Evolutionary conservation across 2,113 vertebrate genomes (phyloP).

Genomic region (Enhydra lutris): DNA sequence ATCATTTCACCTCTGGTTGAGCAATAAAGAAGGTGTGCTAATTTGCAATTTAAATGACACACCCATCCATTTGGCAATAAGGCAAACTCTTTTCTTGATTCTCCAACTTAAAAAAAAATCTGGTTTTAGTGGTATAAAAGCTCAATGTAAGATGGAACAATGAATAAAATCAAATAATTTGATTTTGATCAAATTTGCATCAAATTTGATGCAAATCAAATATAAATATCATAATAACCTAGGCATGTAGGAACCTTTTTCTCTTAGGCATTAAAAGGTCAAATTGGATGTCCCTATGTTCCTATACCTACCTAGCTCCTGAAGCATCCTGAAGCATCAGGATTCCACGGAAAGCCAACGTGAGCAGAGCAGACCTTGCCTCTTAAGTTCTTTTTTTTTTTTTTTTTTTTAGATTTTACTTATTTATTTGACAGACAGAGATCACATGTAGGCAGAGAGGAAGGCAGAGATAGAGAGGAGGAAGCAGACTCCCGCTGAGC

Average conservation of each 20-base stretch:
- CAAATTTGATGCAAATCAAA: slow-evolving; percentile 24
- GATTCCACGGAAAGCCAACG: neutral
- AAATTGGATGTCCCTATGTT: neutral
- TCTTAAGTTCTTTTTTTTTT: neutral
- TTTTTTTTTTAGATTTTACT: too few species aligned
- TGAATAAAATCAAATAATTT: slow-evolving; percentile 2
- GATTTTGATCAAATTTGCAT: neutral
- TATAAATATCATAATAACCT: neutral
- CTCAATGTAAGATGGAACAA: neutral
- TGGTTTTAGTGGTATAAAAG: neutral
- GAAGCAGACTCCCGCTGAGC: too few species aligned
- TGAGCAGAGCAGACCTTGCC: neutral
- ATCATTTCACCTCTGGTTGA: slow-evolving; percentile 26
- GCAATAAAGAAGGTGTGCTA: slow-evolving; percentile 35
- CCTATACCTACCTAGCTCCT: neutral
- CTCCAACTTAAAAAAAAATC: slow-evolving; percentile 38
- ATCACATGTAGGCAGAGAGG: too few species aligned
- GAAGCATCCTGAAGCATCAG: neutral
- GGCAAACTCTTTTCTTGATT: slow-evolving; percentile 22
- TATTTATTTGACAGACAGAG: too few species aligned
- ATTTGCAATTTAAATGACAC: slow-evolving; percentile 40
- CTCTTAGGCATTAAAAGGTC: neutral
- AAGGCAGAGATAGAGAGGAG: too few species aligned
- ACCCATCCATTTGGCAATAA: neutral
- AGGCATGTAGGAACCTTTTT: neutral